Evolutionary conservation across 2,113 vertebrate species (phyloP).

Genomic region (Hypanus sabinus): DNA sequence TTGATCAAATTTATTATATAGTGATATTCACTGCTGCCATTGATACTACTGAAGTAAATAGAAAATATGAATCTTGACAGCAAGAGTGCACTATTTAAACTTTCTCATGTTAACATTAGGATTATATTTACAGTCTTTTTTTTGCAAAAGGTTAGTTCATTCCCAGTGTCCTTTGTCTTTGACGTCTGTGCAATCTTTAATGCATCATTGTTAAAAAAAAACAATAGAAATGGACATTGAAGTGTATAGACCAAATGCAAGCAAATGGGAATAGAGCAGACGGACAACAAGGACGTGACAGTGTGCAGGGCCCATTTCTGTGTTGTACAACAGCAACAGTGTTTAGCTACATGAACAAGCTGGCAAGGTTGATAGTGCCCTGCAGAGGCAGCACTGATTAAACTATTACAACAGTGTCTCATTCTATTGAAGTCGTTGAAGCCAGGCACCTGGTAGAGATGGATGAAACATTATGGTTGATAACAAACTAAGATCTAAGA

Average conservation of each 20-base stretch:
- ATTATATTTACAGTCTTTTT: background rate
- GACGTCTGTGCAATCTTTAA: background rate
- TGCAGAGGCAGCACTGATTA: background rate
- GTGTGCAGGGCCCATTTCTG: too few relatives aligned
- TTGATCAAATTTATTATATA: background rate
- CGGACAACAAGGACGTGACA: too few relatives aligned
- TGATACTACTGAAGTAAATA: background rate
- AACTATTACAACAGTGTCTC: background rate
- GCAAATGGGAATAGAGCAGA: too few relatives aligned
- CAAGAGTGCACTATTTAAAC: background rate
- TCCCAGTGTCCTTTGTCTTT: background rate
- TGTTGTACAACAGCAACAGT: too few relatives aligned
- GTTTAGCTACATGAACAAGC: background rate
- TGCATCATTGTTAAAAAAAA: background rate
- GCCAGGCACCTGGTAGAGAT: background rate
- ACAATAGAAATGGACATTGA: background rate
- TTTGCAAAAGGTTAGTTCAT: background rate
- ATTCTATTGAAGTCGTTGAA: background rate
- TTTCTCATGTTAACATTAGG: background rate
- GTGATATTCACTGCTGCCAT: background rate
- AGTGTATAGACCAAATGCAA: too few relatives aligned
- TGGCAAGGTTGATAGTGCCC: background rate
- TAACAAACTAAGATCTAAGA: background rate
- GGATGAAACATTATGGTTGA: background rate
- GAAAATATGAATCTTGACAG: background rate